phyloP scores from a whole-genome alignment of 2,797 vertebrate genomes.

The Rachycentron canadum region DNA sequence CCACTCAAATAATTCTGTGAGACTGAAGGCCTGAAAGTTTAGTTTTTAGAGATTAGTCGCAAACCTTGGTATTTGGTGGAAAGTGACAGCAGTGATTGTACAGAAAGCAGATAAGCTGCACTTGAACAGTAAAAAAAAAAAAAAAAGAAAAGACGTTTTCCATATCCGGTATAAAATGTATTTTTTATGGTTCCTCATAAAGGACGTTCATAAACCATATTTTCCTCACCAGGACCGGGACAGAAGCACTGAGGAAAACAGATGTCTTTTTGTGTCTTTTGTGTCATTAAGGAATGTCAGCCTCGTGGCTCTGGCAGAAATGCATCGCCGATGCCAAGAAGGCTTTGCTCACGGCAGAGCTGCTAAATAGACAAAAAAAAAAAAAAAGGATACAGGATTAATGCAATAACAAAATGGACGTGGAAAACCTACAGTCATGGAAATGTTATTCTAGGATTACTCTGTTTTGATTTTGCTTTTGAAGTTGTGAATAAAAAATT shows the following conservation, averaged over 20 bases:
- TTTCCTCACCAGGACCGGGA: neutral
- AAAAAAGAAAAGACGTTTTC: neutral
- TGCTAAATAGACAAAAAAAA: neutral
- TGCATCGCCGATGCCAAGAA: neutral
- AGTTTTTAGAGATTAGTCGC: constrained; percentile 43
- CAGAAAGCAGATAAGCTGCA: constrained; percentile 3
- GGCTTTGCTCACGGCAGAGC: neutral
- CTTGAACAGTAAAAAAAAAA: too few relatives aligned
- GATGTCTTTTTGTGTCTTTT: neutral
- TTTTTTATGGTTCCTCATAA: neutral
- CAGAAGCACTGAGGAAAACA: neutral
- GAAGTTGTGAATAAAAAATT: neutral
- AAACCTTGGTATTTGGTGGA: constrained; percentile 31
- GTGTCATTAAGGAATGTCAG: neutral
- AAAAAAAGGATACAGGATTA: neutral
- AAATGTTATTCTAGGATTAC: neutral
- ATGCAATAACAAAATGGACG: constrained; percentile 3
- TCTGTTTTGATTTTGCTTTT: constrained; percentile 8
- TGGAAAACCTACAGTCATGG: neutral
- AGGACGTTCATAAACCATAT: neutral
- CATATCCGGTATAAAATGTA: neutral
- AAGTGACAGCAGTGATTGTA: constrained; percentile 18
- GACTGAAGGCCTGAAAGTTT: constrained; percentile 13
- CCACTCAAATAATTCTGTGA: constrained; percentile 25
- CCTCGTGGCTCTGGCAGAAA: neutral